Conservation (phyloP, 2,888 invertebrate species). For the Troides helena region DNA sequence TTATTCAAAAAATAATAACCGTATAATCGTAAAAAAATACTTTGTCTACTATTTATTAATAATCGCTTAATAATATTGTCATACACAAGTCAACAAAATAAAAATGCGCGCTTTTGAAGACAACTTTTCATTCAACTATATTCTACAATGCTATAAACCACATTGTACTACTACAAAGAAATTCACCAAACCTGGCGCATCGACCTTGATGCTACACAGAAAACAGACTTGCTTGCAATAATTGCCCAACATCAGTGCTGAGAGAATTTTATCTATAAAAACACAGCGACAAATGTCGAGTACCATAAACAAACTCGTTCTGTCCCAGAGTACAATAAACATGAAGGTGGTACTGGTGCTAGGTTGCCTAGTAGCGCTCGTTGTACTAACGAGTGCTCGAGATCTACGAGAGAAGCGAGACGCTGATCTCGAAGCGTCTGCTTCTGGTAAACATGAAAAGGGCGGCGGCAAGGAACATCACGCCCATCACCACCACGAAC, state of each 20-base stretch:
- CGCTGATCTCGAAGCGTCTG: constrained; percentile 78
- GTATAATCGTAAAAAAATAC: too few relatives aligned
- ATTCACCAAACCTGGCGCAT: constrained; percentile 27
- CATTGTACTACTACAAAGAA: constrained; percentile 5
- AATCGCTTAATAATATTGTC: too few relatives aligned
- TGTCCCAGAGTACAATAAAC: constrained; percentile 46
- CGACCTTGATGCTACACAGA: constrained; percentile 63
- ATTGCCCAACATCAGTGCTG: constrained; percentile 59
- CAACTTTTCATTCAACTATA: too few relatives aligned
- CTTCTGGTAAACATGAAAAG: constrained; percentile 62
- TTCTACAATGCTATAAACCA: neutral
- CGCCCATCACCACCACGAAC: constrained; percentile 81
- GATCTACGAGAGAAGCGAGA: constrained; percentile 67
- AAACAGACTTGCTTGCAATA: constrained; percentile 54
- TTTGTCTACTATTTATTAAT: too few relatives aligned
- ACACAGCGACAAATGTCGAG: constrained; percentile 49
- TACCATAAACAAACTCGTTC: constrained; percentile 54
- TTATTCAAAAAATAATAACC: too few relatives aligned
- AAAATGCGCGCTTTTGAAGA: too few relatives aligned
- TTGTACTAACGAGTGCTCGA: constrained; percentile 67
- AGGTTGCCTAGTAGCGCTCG: constrained; percentile 59
- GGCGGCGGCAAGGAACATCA: constrained; percentile 84
- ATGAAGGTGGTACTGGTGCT: constrained; percentile 62
- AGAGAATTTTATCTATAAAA: constrained; percentile 76
- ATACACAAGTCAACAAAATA: too few relatives aligned